These are phyloP conservation scores for Hermetia illucens DNA, from an alignment of 1,140 invertebrate genomes.

Conservation along the genomic window DNA sequence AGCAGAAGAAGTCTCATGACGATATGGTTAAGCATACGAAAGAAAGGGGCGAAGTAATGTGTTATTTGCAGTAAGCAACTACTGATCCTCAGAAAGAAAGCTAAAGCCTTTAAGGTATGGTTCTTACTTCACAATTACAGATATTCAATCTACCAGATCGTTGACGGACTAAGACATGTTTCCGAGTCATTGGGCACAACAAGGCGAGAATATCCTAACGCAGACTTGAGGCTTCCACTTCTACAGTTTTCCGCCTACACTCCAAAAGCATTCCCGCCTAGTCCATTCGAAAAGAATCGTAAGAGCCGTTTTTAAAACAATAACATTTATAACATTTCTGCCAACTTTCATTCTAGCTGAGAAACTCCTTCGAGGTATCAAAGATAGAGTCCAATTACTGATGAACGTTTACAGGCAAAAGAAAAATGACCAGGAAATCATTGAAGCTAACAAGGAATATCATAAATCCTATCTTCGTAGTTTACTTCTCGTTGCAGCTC, in stretches of 20 bases:
- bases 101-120: no score
- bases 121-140: no score
- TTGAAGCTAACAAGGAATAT: background rate
- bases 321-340: no score
- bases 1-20: slow-evolving; percentile 9
- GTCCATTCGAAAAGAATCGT: slow-evolving; percentile 23
- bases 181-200: no score
- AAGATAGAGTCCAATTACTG: slow-evolving; percentile 19
- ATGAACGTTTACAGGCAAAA: slow-evolving; percentile 22
- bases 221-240: slow-evolving; percentile 21
- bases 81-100: no score
- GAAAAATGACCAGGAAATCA: background rate
- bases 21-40: slow-evolving; percentile 14
- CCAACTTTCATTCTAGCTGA: slow-evolving; percentile 15
- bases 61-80: no score
- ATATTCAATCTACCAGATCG: no score
- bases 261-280: slow-evolving; percentile 21
- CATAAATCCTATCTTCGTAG: background rate
- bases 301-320: background rate
- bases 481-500: background rate
- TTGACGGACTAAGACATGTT: no score
- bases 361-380: slow-evolving; percentile 16
- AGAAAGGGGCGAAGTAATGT: slow-evolving; percentile 20
- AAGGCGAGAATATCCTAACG: slow-evolving; percentile 17
- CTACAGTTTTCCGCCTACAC: slow-evolving; percentile 25